These are phyloP conservation scores for Eutolmus rufibarbis DNA, from an alignment of 2,888 invertebrate species.

Conservation along the genomic window DNA sequence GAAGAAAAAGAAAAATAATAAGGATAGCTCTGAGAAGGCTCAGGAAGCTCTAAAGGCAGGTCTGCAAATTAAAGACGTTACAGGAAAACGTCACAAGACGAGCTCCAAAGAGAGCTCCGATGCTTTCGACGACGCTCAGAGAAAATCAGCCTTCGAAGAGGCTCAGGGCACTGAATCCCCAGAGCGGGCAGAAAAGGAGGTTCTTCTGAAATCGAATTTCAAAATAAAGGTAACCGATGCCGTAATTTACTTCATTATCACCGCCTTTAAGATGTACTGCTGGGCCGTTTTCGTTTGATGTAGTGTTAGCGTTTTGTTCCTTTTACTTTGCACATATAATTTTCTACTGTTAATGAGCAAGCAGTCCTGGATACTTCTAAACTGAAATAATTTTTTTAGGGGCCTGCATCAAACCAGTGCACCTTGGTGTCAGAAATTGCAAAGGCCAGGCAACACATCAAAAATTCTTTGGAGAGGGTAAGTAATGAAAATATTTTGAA, in stretches of 20 bases:
- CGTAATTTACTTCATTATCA: background rate
- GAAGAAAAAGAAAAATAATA: conserved; percentile 38
- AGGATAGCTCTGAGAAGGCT: conserved; percentile 4
- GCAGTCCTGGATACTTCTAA: background rate
- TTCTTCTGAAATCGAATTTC: background rate
- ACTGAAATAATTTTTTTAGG: conserved; percentile 38
- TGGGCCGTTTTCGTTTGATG: background rate
- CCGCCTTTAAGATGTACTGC: background rate
- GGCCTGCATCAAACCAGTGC: conserved; percentile 58
- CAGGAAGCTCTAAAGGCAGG: conserved; percentile 28
- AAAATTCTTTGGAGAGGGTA: conserved; percentile 76
- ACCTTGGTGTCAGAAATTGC: conserved; percentile 85
- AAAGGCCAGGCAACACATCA: conserved; percentile 86
- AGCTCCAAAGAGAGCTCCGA: background rate
- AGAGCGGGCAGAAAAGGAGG: background rate
- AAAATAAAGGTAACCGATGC: background rate
- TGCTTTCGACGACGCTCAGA: background rate
- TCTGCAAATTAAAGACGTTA: background rate
- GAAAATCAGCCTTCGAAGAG: background rate
- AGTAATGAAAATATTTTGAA: background rate
- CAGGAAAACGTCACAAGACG: background rate
- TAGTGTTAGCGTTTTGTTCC: background rate
- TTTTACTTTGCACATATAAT: background rate
- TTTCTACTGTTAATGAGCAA: background rate
- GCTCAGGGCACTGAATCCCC: background rate